Evolutionary conservation across 2,797 vertebrate species (phyloP), one percentile per base, ranked within the genome.

Genomic region (Falco columbarius): DNA sequence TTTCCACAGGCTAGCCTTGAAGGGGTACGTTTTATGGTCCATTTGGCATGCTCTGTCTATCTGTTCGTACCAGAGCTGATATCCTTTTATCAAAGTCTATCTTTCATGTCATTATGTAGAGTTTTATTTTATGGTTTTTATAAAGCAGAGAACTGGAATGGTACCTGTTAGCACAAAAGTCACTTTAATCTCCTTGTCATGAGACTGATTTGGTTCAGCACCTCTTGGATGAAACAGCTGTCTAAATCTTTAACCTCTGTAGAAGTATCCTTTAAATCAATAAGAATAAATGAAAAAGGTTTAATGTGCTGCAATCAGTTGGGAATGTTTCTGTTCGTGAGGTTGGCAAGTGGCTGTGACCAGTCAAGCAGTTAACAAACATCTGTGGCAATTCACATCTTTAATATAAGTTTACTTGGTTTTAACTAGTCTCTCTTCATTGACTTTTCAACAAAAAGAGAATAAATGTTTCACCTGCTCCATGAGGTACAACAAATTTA

Each of bases 51-150:
- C 12, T 89, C 44, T 66, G 10, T 81, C 4, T 86, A 32, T 86
- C 76, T 75, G 19, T 67, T 93, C n/a, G 0, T 76, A 68, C 34
- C 66, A 62, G n/a, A 81, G 49, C 15, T 66, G 73, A 67, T 90
- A 55, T 2, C 14, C 10, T 86, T 89, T 91, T 79, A 84, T 91
- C 80, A 44, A 81, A 79, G 59, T 76, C 59, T 13, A 54, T 70
- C 55, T 94, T 86, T 95, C 44, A 34, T 72, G 29, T 66, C 2
- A 2, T 70, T 79, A 19, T 52, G 20, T 59, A n/a, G 51, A 72
- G 55, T 75, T 84, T 82, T 94, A 67, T 93, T 93, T 93, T 74
- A 77, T 70, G 23, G 1, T 61, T 81, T 93, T 92, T 87, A 19
- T 34, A 36, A 86, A 88, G 42, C 49, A 42, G 61, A 90, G 29